A percentile compares a stretch with the other conserved stretches of the same genome.
Evolutionary conservation across 2,797 vertebrate genomes (phyloP).

Genomic region (Ciconia nigra): DNA sequence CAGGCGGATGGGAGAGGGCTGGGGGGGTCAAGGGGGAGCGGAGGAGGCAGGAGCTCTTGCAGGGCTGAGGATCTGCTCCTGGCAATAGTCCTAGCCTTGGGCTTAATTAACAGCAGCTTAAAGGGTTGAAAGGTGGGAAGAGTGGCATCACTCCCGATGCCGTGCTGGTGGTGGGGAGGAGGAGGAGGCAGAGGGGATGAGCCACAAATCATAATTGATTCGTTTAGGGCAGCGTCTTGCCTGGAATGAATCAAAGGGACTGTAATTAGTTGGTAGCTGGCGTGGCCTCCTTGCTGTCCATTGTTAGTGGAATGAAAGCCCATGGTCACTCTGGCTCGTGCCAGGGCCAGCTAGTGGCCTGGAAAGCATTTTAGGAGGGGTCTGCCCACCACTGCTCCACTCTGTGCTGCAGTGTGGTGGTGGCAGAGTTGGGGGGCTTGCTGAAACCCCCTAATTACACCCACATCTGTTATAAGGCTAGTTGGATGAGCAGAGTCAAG

Average conservation of each 20-base stretch:
- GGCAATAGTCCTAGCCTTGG: background rate
- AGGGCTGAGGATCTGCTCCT: background rate
- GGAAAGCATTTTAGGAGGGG: background rate
- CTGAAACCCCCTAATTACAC: background rate
- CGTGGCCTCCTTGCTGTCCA: background rate
- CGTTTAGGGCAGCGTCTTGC: background rate
- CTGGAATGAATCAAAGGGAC: background rate
- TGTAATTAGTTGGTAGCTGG: background rate
- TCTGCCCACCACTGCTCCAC: background rate
- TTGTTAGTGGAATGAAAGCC: background rate
- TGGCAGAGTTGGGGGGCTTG: background rate
- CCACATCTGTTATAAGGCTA: background rate
- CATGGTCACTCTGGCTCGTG: background rate
- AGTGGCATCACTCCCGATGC: background rate
- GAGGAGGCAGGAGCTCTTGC: background rate
- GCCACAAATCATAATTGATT: background rate
- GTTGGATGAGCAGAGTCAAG: background rate
- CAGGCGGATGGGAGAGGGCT: background rate
- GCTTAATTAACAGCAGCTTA: background rate
- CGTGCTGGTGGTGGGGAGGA: background rate
- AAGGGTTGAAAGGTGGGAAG: background rate
- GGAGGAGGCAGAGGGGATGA: background rate
- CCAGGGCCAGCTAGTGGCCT: fast-evolving
- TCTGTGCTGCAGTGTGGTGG: background rate
- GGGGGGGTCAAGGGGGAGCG: fast-evolving